Percentiles rank a stretch among this genome's conserved stretches.
Conservation (phyloP, 2,888 invertebrate genomes). For the Protonemura montana region DNA sequence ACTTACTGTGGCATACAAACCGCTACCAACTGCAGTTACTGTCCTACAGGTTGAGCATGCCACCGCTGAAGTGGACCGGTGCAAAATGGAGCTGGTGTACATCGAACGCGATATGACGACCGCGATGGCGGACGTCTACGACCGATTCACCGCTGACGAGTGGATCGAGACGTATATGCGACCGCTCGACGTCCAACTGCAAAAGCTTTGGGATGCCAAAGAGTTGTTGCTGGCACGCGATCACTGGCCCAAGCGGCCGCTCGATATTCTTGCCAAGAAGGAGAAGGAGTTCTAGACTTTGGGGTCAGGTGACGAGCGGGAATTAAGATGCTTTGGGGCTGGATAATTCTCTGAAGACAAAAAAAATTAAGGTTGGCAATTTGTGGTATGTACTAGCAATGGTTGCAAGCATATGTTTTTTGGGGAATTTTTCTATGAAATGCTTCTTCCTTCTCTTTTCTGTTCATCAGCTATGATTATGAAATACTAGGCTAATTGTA, state of each 20-base stretch:
- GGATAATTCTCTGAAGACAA: too few species aligned
- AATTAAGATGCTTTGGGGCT: too few species aligned
- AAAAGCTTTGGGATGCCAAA: slow-evolving; percentile 57
- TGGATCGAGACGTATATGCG: slow-evolving; percentile 60
- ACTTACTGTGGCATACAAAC: too few species aligned
- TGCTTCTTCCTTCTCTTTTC: too few species aligned
- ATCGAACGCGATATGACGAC: slow-evolving; percentile 59
- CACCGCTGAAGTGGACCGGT: slow-evolving; percentile 58
- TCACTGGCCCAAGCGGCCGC: slow-evolving; percentile 65
- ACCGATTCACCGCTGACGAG: slow-evolving; percentile 59
- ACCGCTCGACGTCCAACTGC: slow-evolving; percentile 58
- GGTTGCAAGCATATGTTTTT: too few species aligned
- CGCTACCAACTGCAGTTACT: too few species aligned
- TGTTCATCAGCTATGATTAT: too few species aligned
- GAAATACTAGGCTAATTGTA: too few species aligned
- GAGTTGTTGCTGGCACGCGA: slow-evolving; percentile 60
- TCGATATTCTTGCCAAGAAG: slow-evolving; percentile 52
- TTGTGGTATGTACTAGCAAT: too few species aligned
- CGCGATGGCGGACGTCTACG: slow-evolving; percentile 60
- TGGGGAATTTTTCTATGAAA: too few species aligned
- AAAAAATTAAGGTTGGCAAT: too few species aligned
- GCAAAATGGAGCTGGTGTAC: slow-evolving; percentile 59
- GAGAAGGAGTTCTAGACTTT: slow-evolving; percentile 33
- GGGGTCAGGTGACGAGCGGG: too few species aligned
- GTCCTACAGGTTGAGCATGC: slow-evolving; percentile 58